A percentile compares a stretch with the other conserved stretches of the same genome.
Evolutionary conservation across 2,888 invertebrate genomes (phyloP).

Genomic region (Carabus problematicus): DNA sequence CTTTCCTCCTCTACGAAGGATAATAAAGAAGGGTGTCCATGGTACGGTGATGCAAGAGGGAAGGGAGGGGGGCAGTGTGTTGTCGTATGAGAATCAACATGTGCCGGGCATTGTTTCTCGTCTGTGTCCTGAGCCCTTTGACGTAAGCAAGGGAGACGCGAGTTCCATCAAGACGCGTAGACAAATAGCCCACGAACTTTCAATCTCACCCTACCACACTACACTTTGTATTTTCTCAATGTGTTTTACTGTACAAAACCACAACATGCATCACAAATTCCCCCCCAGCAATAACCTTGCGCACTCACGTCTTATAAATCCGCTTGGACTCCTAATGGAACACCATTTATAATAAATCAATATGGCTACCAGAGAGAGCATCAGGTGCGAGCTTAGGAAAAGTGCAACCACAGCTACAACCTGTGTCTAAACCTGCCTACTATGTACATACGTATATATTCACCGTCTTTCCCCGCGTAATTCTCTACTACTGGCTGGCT

Average conservation of each 20-base stretch:
- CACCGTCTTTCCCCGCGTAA: too few species aligned
- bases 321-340: conserved; percentile 25
- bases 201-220: too few species aligned
- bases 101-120: conserved; percentile 31
- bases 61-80: neutral
- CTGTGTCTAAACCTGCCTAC: too few species aligned
- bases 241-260: too few species aligned
- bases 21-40: too few species aligned
- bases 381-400: conserved; percentile 17
- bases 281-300: neutral
- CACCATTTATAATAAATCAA: conserved; percentile 32
- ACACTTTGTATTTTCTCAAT: too few species aligned
- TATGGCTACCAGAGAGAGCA: conserved; percentile 20
- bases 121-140: conserved; percentile 20
- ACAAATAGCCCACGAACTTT: too few species aligned
- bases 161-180: too few species aligned
- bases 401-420: neutral
- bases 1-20: too few species aligned
- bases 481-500: too few species aligned
- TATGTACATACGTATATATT: too few species aligned
- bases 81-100: conserved; percentile 23
- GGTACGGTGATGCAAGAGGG: neutral
- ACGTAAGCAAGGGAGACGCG: neutral
- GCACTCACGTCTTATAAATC: conserved; percentile 22
- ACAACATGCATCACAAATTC: conserved; percentile 13